Evolutionary conservation across 2,797 vertebrate genomes (phyloP).

Genomic region (Pangasius mekongensis): DNA sequence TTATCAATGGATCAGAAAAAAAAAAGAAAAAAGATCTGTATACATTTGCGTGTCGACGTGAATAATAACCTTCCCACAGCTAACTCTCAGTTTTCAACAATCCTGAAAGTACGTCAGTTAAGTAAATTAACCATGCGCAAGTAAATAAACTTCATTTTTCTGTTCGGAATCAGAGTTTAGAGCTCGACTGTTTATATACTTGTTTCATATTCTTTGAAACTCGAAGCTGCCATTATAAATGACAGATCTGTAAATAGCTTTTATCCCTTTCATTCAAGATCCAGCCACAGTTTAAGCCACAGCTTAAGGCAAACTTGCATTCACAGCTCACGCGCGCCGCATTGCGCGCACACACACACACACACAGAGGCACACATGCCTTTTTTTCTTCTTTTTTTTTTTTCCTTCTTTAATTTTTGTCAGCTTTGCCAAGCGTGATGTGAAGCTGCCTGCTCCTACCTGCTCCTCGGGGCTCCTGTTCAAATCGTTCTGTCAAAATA

Average conservation of each 20-base stretch:
- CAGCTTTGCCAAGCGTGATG: slow-evolving; percentile 43
- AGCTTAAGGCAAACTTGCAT: slow-evolving; percentile 6
- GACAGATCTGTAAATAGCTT: slow-evolving; percentile 29
- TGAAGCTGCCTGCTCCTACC: slow-evolving; percentile 58
- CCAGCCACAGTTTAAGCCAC: background rate
- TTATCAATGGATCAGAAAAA: background rate
- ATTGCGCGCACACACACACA: background rate
- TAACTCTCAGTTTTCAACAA: background rate
- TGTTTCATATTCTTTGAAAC: slow-evolving; percentile 29
- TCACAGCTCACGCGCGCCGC: background rate
- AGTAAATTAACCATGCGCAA: background rate
- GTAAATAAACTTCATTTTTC: background rate
- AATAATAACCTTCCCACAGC: background rate
- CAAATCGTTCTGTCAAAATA: slow-evolving; percentile 65
- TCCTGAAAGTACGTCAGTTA: background rate
- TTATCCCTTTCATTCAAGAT: slow-evolving; percentile 29
- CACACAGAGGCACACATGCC: background rate
- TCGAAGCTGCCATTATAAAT: slow-evolving; percentile 13
- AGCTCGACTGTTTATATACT: slow-evolving; percentile 13
- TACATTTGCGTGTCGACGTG: background rate
- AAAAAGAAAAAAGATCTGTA: background rate
- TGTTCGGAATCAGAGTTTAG: background rate
- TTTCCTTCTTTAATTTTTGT: slow-evolving; percentile 35
- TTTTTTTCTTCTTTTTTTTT: background rate
- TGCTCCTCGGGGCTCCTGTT: slow-evolving; percentile 53